A percentile compares a stretch with the other conserved stretches of the same genome.
These are phyloP conservation scores for Micrasema longulum DNA, from an alignment of 1,140 invertebrate genomes.

Conservation along the genomic window DNA sequence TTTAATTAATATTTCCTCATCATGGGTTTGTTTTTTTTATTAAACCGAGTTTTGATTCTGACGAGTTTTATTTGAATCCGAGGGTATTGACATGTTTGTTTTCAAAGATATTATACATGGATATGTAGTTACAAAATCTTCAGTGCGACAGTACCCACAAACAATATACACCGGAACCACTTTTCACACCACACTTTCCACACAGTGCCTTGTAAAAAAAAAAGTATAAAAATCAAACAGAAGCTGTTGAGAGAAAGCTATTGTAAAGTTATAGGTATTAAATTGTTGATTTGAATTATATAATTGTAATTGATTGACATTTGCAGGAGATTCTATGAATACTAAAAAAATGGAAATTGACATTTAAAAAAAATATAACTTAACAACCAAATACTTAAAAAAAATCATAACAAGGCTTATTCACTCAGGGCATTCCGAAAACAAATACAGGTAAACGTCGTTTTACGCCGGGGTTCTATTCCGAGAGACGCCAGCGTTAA, in stretches of 20 bases:
- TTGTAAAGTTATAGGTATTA: neutral
- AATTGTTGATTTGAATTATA: too few relatives aligned
- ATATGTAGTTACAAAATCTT: constrained; percentile 23
- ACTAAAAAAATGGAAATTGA: too few relatives aligned
- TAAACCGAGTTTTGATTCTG: too few relatives aligned
- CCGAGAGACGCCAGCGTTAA: too few relatives aligned
- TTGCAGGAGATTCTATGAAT: too few relatives aligned
- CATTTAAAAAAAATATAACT: neutral
- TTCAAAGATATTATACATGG: constrained; percentile 17
- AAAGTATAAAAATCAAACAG: neutral
- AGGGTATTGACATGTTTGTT: constrained; percentile 30
- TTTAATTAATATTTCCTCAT: neutral
- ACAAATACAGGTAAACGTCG: too few relatives aligned
- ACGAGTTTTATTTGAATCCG: too few relatives aligned
- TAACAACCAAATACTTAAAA: too few relatives aligned
- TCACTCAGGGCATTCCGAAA: too few relatives aligned
- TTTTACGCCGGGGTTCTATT: too few relatives aligned
- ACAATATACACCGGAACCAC: constrained; percentile 10
- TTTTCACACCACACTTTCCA: constrained; percentile 1
- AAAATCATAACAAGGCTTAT: too few relatives aligned
- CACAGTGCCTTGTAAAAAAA: constrained; percentile 22
- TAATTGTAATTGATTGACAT: too few relatives aligned
- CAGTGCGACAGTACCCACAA: constrained; percentile 11
- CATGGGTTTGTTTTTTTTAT: neutral
- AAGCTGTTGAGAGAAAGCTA: neutral